Conservation (phyloP, 1,140 invertebrate genomes). For the Elymnias hypermnestra region DNA sequence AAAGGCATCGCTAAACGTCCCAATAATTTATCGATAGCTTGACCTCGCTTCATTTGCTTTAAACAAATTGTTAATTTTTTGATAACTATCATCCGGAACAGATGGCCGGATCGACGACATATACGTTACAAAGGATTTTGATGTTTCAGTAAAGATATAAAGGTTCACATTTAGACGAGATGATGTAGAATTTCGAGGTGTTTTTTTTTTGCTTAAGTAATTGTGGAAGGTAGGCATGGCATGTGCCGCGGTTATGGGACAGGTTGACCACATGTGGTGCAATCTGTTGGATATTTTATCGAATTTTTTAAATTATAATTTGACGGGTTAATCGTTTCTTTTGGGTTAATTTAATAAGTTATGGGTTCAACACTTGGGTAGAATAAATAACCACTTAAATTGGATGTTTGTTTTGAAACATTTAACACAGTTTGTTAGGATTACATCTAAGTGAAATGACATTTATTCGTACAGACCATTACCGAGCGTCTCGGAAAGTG, state of each 20-base stretch:
- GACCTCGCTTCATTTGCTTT: constrained; percentile 71
- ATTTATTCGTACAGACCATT: constrained; percentile 60
- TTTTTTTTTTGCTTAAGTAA: constrained; percentile 52
- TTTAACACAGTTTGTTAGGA: constrained; percentile 8
- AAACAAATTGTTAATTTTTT: constrained; percentile 76
- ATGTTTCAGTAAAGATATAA: constrained; percentile 8
- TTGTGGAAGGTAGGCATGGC: constrained; percentile 63
- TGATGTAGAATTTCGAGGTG: constrained; percentile 30
- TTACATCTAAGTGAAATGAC: constrained; percentile 39
- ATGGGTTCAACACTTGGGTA: constrained; percentile 24
- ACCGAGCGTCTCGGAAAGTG: constrained; percentile 56
- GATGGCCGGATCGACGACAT: constrained; percentile 47
- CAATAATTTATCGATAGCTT: constrained; percentile 67
- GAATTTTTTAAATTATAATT: constrained; percentile 59
- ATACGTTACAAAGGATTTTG: constrained; percentile 13
- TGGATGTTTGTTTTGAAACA: constrained; percentile 5
- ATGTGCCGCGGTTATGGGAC: constrained; percentile 70
- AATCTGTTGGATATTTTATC: constrained; percentile 63
- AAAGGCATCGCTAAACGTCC: constrained; percentile 54
- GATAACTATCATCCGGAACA: constrained; percentile 73
- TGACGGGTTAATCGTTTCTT: constrained; percentile 50
- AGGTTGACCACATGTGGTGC: constrained; percentile 73
- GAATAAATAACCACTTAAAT: constrained; percentile 3
- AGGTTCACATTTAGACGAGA: constrained; percentile 14
- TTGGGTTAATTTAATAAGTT: constrained; percentile 53